phyloP scores from a whole-genome alignment of 1,140 invertebrate species.

The Phocides pigmalion region DNA sequence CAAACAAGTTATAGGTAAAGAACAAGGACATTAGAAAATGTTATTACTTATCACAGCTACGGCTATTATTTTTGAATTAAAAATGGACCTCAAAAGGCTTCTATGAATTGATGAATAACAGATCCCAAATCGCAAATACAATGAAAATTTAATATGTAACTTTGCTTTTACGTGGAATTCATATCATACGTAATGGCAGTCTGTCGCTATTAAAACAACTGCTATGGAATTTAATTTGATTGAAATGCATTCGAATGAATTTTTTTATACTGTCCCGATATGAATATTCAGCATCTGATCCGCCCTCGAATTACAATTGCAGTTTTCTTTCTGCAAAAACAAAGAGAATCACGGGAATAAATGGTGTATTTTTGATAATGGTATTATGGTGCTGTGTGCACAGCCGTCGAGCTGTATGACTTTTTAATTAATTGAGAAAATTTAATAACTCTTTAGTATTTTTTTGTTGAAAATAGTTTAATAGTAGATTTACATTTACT shows the following conservation, averaged over 20 bases:
- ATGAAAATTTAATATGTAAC: neutral
- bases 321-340: conserved; percentile 11
- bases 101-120: no score
- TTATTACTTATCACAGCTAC: no score
- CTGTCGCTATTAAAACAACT: neutral
- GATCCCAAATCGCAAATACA: neutral
- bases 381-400: neutral
- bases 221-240: conserved; percentile 14
- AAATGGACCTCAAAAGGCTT: no score
- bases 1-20: no score
- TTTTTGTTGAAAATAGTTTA: no score
- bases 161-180: conserved; percentile 3
- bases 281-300: conserved; percentile 21
- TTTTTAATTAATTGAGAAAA: conserved; percentile 5
- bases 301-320: conserved; percentile 19
- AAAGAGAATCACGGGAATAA: conserved; percentile 13
- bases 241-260: conserved; percentile 19
- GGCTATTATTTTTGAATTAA: no score
- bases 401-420: no score
- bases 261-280: conserved; percentile 13
- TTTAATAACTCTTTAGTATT: no score
- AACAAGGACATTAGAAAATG: no score
- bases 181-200: neutral
- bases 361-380: conserved; percentile 27
- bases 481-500: no score